Base-by-base conservation (phyloP, 2,113 vertebrate species). In the Xiphophorus couchianus region DNA sequence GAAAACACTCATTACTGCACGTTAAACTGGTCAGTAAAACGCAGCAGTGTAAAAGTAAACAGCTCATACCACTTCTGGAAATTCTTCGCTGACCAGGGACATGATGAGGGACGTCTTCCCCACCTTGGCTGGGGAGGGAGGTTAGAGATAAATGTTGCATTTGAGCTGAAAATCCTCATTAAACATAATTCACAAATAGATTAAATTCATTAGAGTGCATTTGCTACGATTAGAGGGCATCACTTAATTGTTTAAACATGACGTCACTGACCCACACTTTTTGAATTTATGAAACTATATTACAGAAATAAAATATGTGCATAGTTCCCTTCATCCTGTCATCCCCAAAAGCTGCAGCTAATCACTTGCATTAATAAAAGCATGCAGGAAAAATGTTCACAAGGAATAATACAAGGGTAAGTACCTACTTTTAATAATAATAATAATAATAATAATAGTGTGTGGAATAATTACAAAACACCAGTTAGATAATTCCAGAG, bases 41-140 rank as follows among this genome's bases (percentile, higher is more conserved):
- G 37, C 3, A 60, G 19, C 3, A 28, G 33, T 17, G 58, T 48
- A 22, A 58, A 30, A 31, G 5, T 19, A 10, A 78, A 28, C 10
- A 48, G 42, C 39, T 28, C 92, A 5, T 95, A 99, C 98, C 97
- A 99, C 97, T 85, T 96, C 94, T 69, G 98, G 97, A 88, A 99
- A 99, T 92, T 99, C 98, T 94, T 99, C 98, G 84, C 97, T 98
- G 93, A 99, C 97, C 92, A 99, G 94, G 42, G 97, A 98, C 98
- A 99, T 98, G 91, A 99, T 98, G 82, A 99, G 94, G 39, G 98
- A 99, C 0, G 98, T 99, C 95, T 99, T 99, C 89, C 98, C 97
- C 92, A 99, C 98, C 93, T 97, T 97, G 93, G 97, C 98, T 99
- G 95, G 85, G 78, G 89, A 78, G 1, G 3, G 29, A 85, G 14